These are phyloP conservation scores for Metacarcinus magister DNA, from an alignment of 2,888 invertebrate species.

Conservation along the genomic window DNA sequence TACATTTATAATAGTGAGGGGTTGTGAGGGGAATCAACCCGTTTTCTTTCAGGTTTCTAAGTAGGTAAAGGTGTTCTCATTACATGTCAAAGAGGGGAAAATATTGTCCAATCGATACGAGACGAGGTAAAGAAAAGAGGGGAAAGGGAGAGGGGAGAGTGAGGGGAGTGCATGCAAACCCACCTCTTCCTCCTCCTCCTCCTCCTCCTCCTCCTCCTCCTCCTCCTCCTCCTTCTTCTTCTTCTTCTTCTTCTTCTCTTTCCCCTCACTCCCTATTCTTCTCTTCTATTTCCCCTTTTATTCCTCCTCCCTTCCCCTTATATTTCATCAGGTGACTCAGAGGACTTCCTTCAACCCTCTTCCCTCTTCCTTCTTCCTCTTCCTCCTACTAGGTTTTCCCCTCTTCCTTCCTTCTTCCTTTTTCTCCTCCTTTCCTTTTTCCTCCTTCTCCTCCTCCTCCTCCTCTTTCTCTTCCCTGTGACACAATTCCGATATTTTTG, in stretches of 20 bases:
- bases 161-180: neutral
- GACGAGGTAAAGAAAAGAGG: neutral
- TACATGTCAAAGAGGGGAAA: too few species aligned
- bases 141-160: neutral
- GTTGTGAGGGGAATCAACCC: too few species aligned
- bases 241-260: neutral
- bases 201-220: too few species aligned
- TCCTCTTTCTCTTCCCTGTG: neutral
- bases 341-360: neutral
- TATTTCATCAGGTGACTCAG: too few species aligned
- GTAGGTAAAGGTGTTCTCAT: too few species aligned
- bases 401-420: neutral
- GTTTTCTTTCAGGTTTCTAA: too few species aligned
- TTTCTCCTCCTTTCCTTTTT: neutral
- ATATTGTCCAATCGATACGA: too few species aligned
- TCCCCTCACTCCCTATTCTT: too few species aligned
- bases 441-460: neutral
- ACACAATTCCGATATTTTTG: neutral
- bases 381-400: neutral
- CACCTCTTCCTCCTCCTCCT: too few species aligned
- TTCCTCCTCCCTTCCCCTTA: neutral
- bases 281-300: neutral
- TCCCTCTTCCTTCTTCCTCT: neutral
- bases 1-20: too few species aligned
- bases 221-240: neutral